These are phyloP conservation scores for Nibea albiflora DNA, from an alignment of 2,113 vertebrate species.

Conservation along the genomic window DNA sequence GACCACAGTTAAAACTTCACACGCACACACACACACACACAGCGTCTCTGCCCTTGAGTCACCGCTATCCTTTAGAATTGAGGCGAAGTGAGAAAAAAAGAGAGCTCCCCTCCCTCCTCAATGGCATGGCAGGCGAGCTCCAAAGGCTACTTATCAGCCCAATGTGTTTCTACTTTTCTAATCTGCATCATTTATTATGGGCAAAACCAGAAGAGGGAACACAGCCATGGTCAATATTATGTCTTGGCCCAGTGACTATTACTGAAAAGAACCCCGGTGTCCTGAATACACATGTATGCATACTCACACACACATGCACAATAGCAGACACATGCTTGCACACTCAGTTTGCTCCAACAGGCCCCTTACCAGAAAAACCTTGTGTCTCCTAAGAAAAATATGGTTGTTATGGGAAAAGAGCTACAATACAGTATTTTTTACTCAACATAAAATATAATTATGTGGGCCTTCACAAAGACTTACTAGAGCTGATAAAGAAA, in stretches of 20 bases:
- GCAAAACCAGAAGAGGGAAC: conserved; percentile 80
- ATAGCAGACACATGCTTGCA: conserved; percentile 59
- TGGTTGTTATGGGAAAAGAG: conserved; percentile 58
- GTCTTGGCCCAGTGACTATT: conserved; percentile 79
- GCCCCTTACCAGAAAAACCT: conserved; percentile 56
- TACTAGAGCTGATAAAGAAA: conserved; percentile 61
- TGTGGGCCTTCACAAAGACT: conserved; percentile 40
- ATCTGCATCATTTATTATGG: conserved; percentile 86
- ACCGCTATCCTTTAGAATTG: conserved; percentile 33
- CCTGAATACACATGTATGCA: conserved; percentile 70
- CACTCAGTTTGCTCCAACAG: conserved; percentile 51
- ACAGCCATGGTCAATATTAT: conserved; percentile 85
- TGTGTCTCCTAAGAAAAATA: conserved; percentile 63
- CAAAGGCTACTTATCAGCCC: conserved; percentile 79
- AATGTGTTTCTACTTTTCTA: conserved; percentile 85
- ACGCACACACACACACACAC: background rate
- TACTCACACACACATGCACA: conserved; percentile 59
- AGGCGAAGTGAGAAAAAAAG: conserved; percentile 61
- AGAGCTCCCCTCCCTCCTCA: conserved; percentile 47
- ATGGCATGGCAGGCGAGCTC: conserved; percentile 68
- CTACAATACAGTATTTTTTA: conserved; percentile 49
- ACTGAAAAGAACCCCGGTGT: conserved; percentile 77
- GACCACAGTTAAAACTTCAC: conserved; percentile 63
- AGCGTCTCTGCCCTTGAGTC: conserved; percentile 56
- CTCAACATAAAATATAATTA: conserved; percentile 67